A percentile compares a stretch with the other conserved stretches of the same genome.
These are phyloP conservation scores for Papilio machaon DNA, from an alignment of 1,140 invertebrate species.

Conservation along the genomic window DNA sequence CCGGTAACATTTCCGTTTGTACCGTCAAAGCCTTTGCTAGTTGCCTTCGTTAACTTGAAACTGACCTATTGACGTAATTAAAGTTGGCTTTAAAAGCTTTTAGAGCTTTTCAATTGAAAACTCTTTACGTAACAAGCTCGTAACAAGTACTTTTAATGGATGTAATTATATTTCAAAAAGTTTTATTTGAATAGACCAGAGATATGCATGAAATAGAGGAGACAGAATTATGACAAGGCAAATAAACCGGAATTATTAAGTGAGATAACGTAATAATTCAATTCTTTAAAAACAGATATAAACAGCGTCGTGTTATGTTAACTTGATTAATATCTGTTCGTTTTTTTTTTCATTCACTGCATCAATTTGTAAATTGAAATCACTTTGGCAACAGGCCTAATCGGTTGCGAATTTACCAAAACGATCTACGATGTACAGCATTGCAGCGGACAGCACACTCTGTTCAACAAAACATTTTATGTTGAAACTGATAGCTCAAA, in stretches of 20 bases:
- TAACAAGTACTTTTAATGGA: not conserved
- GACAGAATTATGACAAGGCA: not conserved
- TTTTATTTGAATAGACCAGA: not conserved
- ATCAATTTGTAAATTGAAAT: constrained; percentile 32
- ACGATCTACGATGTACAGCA: constrained; percentile 32
- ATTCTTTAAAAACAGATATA: too few species aligned
- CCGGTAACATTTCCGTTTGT: not conserved
- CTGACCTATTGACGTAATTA: constrained; percentile 25
- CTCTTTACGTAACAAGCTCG: not conserved
- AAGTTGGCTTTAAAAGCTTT: constrained; percentile 14
- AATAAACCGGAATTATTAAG: too few species aligned
- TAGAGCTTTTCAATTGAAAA: constrained; percentile 17
- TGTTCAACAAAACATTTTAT: not conserved
- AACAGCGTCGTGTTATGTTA: not conserved
- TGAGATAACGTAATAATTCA: too few species aligned
- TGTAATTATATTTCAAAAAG: constrained; percentile 5
- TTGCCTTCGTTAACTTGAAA: constrained; percentile 22
- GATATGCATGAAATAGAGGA: not conserved
- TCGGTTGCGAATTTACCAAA: constrained; percentile 34
- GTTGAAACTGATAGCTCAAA: not conserved
- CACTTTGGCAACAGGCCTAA: constrained; percentile 32
- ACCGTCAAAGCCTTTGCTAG: constrained; percentile 16
- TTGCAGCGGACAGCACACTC: constrained; percentile 26
- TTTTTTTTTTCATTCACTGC: constrained; percentile 23
- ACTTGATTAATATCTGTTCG: not conserved